These are phyloP conservation scores for Deilephila elpenor DNA, from an alignment of 2,888 invertebrate species.

Conservation along the genomic window DNA sequence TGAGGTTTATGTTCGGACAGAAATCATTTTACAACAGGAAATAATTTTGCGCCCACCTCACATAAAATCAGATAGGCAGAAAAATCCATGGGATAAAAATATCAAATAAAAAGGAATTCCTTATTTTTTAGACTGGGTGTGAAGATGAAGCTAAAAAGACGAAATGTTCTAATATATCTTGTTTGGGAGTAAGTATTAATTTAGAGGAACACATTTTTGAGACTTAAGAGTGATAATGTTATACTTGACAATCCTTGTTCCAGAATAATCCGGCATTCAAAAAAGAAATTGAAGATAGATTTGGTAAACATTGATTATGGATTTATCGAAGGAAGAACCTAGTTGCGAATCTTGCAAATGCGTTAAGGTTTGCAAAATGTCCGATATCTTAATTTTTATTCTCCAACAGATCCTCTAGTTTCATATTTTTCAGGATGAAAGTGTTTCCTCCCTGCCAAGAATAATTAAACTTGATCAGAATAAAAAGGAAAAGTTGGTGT, in stretches of 20 bases:
- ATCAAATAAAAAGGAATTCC: too few species aligned
- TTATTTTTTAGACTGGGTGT: slow-evolving; percentile 40
- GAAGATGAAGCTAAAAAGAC: slow-evolving; percentile 41
- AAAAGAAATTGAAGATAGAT: slow-evolving; percentile 52
- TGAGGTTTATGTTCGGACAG: too few species aligned
- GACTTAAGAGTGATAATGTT: neutral
- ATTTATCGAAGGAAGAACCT: slow-evolving; percentile 33
- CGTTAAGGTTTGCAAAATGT: neutral
- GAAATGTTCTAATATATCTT: slow-evolving; percentile 53
- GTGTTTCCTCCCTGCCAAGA: neutral
- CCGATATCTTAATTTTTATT: neutral
- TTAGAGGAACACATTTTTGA: neutral
- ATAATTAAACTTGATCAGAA: neutral
- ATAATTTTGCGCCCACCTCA: too few species aligned
- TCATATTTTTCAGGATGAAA: slow-evolving; percentile 2
- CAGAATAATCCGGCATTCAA: slow-evolving; percentile 54
- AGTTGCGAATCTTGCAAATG: slow-evolving; percentile 12
- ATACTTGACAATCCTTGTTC: slow-evolving; percentile 34
- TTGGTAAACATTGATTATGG: slow-evolving; percentile 41
- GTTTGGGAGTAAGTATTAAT: slow-evolving; percentile 55
- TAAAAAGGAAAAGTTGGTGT: neutral
- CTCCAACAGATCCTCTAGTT: neutral
- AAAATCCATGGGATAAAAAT: too few species aligned
- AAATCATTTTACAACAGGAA: too few species aligned
- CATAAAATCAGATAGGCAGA: too few species aligned